Conservation (phyloP, 1,140 invertebrate genomes). For the Archivesica marissinica region DNA sequence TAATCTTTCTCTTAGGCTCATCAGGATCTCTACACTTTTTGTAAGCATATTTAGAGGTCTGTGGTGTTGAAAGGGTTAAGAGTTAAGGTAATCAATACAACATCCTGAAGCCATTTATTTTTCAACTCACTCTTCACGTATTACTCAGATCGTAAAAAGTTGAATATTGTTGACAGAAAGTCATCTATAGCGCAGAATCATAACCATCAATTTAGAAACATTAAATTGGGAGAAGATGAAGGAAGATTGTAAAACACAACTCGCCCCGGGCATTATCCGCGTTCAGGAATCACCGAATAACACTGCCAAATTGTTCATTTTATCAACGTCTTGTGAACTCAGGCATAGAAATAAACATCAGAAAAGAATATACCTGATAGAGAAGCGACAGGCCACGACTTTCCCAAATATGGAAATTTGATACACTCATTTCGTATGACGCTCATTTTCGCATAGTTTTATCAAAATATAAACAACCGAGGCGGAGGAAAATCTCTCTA, state of each 20-base stretch:
- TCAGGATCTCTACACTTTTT: too few species aligned
- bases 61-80: too few species aligned
- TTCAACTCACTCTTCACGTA: too few species aligned
- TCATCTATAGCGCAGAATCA: slow-evolving; percentile 34
- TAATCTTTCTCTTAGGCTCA: too few species aligned
- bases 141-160: slow-evolving; percentile 15
- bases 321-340: slow-evolving; percentile 40
- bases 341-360: slow-evolving; percentile 48
- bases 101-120: too few species aligned
- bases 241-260: slow-evolving; percentile 37
- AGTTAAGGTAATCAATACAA: too few species aligned
- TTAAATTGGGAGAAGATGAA: slow-evolving; percentile 39
- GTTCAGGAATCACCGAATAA: slow-evolving; percentile 29
- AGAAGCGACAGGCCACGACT: slow-evolving; percentile 17
- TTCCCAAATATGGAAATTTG: slow-evolving; percentile 43
- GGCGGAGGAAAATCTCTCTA: too few species aligned
- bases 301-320: slow-evolving; percentile 45
- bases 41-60: too few species aligned
- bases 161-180: slow-evolving; percentile 27
- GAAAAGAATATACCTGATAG: slow-evolving; percentile 21
- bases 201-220: slow-evolving; percentile 45
- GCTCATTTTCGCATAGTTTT: slow-evolving; percentile 33
- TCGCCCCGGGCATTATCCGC: slow-evolving; percentile 31
- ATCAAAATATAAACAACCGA: not conserved
- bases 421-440: slow-evolving; percentile 4